These are phyloP conservation scores for Ariolimax columbianus DNA, from an alignment of 2,888 invertebrate genomes.

Conservation along the genomic window DNA sequence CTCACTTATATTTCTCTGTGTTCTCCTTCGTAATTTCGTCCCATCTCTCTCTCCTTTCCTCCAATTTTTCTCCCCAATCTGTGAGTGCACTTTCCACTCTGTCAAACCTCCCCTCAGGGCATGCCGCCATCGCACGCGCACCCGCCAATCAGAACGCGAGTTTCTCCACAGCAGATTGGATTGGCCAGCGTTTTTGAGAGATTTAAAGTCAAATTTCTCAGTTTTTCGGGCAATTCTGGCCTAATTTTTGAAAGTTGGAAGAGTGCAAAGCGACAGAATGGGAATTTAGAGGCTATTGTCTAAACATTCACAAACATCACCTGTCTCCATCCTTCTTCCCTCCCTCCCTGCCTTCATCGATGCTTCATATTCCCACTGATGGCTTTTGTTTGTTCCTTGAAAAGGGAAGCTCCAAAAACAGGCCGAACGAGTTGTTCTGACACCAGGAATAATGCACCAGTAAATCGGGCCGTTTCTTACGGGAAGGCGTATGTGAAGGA, in stretches of 20 bases:
- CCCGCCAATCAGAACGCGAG: slow-evolving; percentile 37
- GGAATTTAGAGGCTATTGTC: background rate
- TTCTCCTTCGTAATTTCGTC: slow-evolving; percentile 35
- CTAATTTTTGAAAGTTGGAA: background rate
- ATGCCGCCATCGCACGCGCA: slow-evolving; percentile 9
- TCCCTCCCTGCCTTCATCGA: too few relatives aligned
- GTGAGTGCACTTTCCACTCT: slow-evolving; percentile 10
- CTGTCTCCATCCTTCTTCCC: background rate
- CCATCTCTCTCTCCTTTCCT: slow-evolving; percentile 36
- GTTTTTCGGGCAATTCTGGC: slow-evolving; percentile 9
- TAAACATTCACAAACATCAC: background rate
- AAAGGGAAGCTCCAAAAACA: background rate
- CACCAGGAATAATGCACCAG: background rate
- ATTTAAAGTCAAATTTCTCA: slow-evolving; percentile 25
- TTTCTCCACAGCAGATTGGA: slow-evolving; percentile 34
- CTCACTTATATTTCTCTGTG: slow-evolving; percentile 1
- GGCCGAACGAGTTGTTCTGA: too few relatives aligned
- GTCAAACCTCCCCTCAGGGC: slow-evolving; percentile 9
- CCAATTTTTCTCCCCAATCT: slow-evolving; percentile 5
- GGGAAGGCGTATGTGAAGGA: background rate
- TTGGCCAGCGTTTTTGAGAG: slow-evolving; percentile 41
- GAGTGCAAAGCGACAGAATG: background rate
- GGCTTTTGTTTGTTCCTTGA: background rate
- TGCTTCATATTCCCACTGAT: background rate
- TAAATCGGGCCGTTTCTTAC: background rate